Conservation (phyloP, 2,113 vertebrate genomes). For the Craseonycteris thonglongyai region DNA sequence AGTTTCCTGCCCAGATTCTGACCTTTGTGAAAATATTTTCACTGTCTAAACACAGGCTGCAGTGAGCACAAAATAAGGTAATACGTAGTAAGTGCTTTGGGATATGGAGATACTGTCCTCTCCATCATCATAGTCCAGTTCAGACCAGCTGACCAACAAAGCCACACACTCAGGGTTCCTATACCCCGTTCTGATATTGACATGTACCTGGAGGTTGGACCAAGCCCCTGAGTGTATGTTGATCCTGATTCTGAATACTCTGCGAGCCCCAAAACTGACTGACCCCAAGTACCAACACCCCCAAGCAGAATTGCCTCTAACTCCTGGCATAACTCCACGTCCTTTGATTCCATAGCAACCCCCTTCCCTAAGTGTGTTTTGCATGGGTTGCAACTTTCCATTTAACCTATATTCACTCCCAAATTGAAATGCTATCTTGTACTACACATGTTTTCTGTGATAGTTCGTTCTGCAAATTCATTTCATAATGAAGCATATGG, state of each 20-base stretch:
- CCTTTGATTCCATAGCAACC: conserved; percentile 59
- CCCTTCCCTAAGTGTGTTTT: background rate
- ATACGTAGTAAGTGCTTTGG: fast-evolving
- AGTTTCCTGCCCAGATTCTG: background rate
- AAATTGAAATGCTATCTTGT: conserved; percentile 69
- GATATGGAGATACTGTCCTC: fast-evolving
- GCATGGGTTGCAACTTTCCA: conserved; percentile 36
- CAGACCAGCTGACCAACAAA: no score
- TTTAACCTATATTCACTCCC: conserved; percentile 62
- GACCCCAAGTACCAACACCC: background rate
- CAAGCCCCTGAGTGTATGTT: background rate
- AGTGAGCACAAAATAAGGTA: background rate
- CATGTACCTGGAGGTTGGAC: background rate
- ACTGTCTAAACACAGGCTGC: background rate
- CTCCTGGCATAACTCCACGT: background rate
- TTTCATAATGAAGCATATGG: conserved; percentile 66
- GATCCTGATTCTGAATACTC: background rate
- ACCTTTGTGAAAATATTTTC: background rate
- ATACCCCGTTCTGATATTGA: background rate
- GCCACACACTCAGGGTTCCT: background rate
- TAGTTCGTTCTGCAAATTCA: conserved; percentile 64
- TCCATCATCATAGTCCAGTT: background rate
- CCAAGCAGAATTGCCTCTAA: background rate
- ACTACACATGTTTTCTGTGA: conserved; percentile 57
- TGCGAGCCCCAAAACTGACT: background rate